Percentiles rank a stretch among this genome's conserved stretches.
phyloP scores from a whole-genome alignment of 2,113 vertebrate genomes.

The Callipepla californica region DNA sequence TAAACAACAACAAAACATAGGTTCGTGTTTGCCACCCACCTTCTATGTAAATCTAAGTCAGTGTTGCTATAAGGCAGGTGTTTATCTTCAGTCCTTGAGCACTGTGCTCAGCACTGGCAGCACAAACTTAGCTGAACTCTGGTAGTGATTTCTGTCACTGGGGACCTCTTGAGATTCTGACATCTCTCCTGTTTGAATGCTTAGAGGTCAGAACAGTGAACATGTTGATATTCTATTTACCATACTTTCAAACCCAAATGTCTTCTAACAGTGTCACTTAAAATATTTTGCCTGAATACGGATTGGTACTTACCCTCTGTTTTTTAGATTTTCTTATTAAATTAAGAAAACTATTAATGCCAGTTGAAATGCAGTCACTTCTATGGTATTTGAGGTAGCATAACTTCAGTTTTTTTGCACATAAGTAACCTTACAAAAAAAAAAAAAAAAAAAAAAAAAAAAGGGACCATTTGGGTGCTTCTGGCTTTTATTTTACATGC shows the following conservation, averaged over 20 bases:
- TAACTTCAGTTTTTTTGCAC: not conserved
- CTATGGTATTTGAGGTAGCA: not conserved
- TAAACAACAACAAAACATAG: not conserved
- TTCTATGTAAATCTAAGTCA: not conserved
- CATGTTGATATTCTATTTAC: not conserved
- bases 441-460: not conserved
- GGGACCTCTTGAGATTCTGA: not conserved
- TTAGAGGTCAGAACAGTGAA: not conserved
- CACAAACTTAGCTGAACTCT: not conserved
- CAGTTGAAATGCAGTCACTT: not conserved
- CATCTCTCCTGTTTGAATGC: not conserved
- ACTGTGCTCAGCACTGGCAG: not conserved
- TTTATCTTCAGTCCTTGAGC: not conserved
- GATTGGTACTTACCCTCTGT: not conserved
- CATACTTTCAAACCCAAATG: not conserved
- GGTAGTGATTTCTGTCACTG: not conserved
- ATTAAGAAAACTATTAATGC: not conserved
- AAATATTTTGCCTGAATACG: not conserved
- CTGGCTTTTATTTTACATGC: not conserved
- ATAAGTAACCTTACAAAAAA: not conserved
- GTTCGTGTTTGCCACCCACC: not conserved
- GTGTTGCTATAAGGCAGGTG: not conserved
- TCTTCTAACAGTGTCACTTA: not conserved
- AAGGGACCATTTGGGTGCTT: not conserved
- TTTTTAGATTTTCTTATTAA: not conserved